Conservation (phyloP, 2,113 vertebrate species). For the Heterotis niloticus region DNA sequence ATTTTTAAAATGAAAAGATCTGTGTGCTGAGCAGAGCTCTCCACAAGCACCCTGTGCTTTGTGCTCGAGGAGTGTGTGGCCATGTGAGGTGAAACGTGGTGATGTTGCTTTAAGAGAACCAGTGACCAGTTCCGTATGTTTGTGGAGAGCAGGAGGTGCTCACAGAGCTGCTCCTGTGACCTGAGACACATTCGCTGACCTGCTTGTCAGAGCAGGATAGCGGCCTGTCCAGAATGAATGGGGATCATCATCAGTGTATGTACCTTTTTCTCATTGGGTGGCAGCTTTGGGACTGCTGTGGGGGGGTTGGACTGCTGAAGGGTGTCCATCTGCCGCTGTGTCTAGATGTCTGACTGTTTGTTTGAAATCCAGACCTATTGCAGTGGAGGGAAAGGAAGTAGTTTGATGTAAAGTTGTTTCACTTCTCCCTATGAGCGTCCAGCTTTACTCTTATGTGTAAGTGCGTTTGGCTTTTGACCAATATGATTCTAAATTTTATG, state of each 20-base stretch:
- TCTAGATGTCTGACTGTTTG: background rate
- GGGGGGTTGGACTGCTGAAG: background rate
- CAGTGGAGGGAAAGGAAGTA: background rate
- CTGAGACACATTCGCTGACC: background rate
- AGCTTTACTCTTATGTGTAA: background rate
- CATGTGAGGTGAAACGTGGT: background rate
- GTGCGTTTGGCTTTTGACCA: background rate
- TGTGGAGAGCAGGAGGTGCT: background rate
- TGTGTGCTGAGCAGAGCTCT: too few species aligned
- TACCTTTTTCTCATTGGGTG: background rate
- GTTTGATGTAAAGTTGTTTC: background rate
- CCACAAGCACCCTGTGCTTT: too few species aligned
- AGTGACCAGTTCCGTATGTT: slow-evolving; percentile 21
- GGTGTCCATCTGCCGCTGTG: background rate
- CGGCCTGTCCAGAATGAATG: slow-evolving; percentile 13
- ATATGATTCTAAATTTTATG: too few species aligned
- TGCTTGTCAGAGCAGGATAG: background rate
- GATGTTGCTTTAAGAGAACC: slow-evolving; percentile 13
- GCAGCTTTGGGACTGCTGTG: background rate
- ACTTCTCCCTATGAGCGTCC: slow-evolving; percentile 6
- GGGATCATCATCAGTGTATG: slow-evolving; percentile 20
- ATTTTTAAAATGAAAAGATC: too few species aligned
- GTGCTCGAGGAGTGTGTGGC: too few species aligned
- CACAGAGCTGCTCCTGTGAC: slow-evolving; percentile 1
- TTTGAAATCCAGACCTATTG: background rate